Evolutionary conservation across 2,113 vertebrate genomes (phyloP).

Genomic region (Syrrhaptes paradoxus): DNA sequence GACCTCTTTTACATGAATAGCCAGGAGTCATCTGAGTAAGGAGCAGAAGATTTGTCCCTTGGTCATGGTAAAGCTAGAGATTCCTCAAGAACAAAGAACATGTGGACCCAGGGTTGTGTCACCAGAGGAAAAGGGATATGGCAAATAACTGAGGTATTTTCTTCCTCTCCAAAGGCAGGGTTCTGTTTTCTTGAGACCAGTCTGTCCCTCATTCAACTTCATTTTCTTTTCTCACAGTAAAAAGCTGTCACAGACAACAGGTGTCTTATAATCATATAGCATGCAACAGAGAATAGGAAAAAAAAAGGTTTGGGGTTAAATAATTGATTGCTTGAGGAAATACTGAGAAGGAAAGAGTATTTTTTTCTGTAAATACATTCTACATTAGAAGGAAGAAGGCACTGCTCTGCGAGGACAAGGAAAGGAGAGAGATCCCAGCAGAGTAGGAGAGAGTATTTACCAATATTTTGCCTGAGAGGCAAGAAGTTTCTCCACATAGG

Average conservation of each 20-base stretch:
- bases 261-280: background rate
- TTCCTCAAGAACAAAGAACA: background rate
- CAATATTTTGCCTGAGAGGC: background rate
- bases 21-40: background rate
- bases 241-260: background rate
- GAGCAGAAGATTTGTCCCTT: background rate
- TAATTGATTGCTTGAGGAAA: slow-evolving; percentile 38
- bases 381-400: background rate
- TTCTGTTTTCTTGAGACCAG: background rate
- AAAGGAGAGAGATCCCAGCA: background rate
- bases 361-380: background rate
- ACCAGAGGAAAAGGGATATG: background rate
- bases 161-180: background rate
- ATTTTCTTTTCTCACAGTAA: slow-evolving; percentile 16
- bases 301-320: slow-evolving; percentile 10
- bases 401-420: background rate
- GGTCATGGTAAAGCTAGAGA: background rate
- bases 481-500: background rate
- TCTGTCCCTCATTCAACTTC: background rate
- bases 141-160: background rate
- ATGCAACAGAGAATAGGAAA: background rate
- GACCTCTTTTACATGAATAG: background rate
- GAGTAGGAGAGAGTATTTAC: background rate
- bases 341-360: background rate
- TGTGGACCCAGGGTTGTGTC: background rate